phyloP scores from a whole-genome alignment of 2,113 vertebrate species.

The Phyllostomus hastatus region DNA sequence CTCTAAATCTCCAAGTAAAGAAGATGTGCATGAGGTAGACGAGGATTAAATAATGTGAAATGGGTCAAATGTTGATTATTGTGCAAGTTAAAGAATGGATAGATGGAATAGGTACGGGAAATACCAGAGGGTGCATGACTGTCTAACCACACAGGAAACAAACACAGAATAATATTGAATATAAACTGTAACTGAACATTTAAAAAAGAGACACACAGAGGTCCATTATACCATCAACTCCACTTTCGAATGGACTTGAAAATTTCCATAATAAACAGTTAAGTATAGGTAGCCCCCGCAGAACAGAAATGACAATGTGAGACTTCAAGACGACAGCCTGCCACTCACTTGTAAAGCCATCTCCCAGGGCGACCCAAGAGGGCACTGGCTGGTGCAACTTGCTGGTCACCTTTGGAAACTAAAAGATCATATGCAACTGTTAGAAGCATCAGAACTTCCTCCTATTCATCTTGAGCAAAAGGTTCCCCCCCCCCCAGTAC shows the following conservation, averaged over 20 bases:
- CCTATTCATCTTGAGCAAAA: constrained; percentile 87
- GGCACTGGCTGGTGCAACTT: constrained; percentile 64
- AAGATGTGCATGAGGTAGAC: background rate
- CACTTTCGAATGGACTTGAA: background rate
- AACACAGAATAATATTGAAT: background rate
- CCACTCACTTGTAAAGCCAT: background rate
- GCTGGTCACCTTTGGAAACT: constrained; percentile 76
- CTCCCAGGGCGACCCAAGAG: constrained; percentile 28
- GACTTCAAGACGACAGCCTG: constrained; percentile 20
- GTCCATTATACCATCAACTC: background rate
- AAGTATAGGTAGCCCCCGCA: background rate
- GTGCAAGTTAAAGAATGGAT: background rate
- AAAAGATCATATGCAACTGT: constrained; percentile 83
- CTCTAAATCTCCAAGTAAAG: background rate
- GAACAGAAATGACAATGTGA: constrained; percentile 47
- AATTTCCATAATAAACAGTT: background rate
- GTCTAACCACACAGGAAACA: background rate
- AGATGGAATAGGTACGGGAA: background rate
- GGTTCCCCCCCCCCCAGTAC: constrained; percentile 81
- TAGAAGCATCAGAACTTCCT: constrained; percentile 86
- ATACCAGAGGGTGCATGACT: background rate
- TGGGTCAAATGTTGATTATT: background rate
- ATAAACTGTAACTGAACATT: background rate
- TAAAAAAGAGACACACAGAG: background rate
- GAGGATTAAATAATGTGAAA: background rate